Conservation (phyloP, 1,140 invertebrate species). For the Ceratina australensis region DNA sequence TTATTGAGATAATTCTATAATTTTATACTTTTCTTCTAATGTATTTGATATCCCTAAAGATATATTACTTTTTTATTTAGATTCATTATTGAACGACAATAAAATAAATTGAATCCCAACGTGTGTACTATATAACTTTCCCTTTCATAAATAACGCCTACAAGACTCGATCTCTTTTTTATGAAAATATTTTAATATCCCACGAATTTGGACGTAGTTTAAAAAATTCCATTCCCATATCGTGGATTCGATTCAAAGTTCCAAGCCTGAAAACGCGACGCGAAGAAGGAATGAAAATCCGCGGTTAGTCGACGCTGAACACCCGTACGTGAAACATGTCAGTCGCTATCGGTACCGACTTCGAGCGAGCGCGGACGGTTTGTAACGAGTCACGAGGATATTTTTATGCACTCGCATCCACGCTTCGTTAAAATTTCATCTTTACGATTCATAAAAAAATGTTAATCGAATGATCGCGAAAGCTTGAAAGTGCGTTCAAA, state of each 20-base stretch:
- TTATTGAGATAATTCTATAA: background rate
- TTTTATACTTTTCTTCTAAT: background rate
- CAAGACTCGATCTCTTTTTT: no score
- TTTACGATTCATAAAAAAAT: background rate
- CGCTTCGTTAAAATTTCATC: background rate
- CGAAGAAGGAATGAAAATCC: background rate
- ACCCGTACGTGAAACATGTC: constrained; percentile 28
- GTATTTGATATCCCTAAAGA: constrained; percentile 4
- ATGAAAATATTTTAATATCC: background rate
- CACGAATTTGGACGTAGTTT: no score
- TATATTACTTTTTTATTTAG: constrained; percentile 35
- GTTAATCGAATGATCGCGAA: background rate
- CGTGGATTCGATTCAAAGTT: no score
- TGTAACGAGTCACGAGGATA: constrained; percentile 12
- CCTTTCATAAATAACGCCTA: no score
- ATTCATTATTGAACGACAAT: constrained; percentile 34
- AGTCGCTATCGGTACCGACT: constrained; percentile 14
- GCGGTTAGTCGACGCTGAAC: constrained; percentile 23
- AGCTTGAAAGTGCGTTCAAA: background rate
- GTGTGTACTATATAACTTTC: no score
- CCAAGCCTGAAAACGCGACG: no score
- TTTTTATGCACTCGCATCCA: constrained; percentile 5
- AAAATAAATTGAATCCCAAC: background rate
- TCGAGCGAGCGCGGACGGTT: constrained; percentile 14
- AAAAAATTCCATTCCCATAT: no score